These are phyloP conservation scores for Corythaixoides concolor DNA, from an alignment of 2,113 vertebrate species.

Conservation along the genomic window DNA sequence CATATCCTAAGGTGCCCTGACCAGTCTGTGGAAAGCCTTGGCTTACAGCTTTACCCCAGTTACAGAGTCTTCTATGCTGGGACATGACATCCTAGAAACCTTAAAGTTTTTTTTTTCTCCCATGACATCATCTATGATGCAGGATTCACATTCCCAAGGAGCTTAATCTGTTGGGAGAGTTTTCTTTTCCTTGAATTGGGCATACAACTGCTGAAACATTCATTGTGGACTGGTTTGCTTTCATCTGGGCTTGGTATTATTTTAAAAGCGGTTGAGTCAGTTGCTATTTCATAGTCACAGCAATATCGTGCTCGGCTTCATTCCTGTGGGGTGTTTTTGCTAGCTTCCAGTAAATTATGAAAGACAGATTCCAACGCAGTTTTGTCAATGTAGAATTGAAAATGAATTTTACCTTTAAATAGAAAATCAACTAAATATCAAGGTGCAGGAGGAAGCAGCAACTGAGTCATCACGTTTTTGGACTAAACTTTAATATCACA, in stretches of 20 bases:
- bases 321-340: not conserved
- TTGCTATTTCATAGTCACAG: not conserved
- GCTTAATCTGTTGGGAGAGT: not conserved
- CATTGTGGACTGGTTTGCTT: not conserved
- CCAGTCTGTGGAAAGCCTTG: not conserved
- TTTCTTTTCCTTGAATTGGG: not conserved
- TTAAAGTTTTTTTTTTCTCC: not conserved
- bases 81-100: not conserved
- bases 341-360: not conserved
- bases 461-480: not conserved
- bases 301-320: not conserved
- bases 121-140: not conserved
- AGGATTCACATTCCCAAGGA: not conserved
- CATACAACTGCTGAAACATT: not conserved
- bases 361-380: not conserved
- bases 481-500: not conserved
- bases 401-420: constrained; percentile 11
- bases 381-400: not conserved
- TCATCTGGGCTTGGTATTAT: not conserved
- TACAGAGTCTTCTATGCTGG: not conserved
- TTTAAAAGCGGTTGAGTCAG: not conserved
- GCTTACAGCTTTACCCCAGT: not conserved
- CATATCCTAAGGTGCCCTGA: not conserved
- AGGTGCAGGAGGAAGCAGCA: not conserved
- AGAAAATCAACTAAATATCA: not conserved